These are phyloP conservation scores for Bruchidius siliquastri DNA, from an alignment of 2,888 invertebrate species.

Conservation along the genomic window DNA sequence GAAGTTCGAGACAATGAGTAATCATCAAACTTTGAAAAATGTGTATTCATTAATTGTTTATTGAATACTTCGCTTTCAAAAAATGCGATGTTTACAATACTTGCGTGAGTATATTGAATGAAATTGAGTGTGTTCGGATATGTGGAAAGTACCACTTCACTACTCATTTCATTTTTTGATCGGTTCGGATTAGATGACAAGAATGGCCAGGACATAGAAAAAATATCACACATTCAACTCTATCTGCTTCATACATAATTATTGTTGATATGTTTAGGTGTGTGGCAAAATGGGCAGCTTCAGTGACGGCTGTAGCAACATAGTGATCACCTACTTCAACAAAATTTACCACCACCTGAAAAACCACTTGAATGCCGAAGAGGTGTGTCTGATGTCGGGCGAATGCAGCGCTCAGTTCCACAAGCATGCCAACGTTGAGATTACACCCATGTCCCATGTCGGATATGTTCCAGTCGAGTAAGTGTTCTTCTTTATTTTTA, in stretches of 20 bases:
- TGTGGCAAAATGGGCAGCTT: conserved; percentile 69
- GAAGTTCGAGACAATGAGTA: too few species aligned
- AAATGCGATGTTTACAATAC: too few species aligned
- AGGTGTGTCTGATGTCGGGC: conserved; percentile 72
- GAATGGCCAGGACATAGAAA: neutral
- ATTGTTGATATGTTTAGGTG: conserved; percentile 39
- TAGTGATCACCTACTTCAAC: conserved; percentile 69
- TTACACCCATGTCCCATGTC: conserved; percentile 54
- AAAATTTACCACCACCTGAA: conserved; percentile 61
- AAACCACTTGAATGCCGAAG: conserved; percentile 58
- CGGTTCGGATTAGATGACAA: too few species aligned
- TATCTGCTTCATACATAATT: neutral
- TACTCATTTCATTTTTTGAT: too few species aligned
- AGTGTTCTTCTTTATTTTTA: conserved; percentile 16
- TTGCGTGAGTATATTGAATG: too few species aligned
- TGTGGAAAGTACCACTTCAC: too few species aligned
- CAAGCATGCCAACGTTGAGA: conserved; percentile 57
- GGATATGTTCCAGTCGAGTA: conserved; percentile 53
- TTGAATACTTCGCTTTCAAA: too few species aligned
- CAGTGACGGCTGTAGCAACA: conserved; percentile 74
- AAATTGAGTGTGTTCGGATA: too few species aligned
- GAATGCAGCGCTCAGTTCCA: conserved; percentile 67
- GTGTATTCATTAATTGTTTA: too few species aligned
- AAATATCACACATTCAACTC: neutral
- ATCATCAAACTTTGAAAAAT: too few species aligned